A percentile compares a stretch with the other conserved stretches of the same genome.
phyloP scores from a whole-genome alignment of 2,797 vertebrate genomes.

The Anguilla anguilla region DNA sequence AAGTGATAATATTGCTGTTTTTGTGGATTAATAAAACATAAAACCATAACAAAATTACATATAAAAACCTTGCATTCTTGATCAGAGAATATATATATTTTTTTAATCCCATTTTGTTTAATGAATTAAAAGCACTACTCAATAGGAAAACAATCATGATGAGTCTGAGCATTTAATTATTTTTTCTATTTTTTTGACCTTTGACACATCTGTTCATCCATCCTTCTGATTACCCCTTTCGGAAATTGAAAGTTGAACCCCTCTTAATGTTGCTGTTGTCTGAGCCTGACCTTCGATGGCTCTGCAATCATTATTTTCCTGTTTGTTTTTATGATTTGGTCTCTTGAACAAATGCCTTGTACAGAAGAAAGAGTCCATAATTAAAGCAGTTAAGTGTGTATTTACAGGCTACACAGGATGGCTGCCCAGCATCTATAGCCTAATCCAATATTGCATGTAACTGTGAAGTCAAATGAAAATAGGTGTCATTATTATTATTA shows the following conservation, averaged over 20 bases:
- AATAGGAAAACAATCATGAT: not conserved
- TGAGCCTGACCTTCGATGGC: not conserved
- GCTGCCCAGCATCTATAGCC: not conserved
- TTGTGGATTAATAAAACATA: not conserved
- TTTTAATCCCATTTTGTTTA: too few relatives aligned
- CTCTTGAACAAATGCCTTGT: not conserved
- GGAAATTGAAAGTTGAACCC: not conserved
- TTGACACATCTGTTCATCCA: conserved; percentile 14
- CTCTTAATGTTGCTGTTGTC: not conserved
- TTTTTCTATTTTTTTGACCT: not conserved
- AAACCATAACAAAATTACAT: not conserved
- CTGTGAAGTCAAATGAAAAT: not conserved
- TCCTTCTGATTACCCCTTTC: not conserved
- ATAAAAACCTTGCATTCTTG: not conserved
- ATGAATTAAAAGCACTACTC: not conserved
- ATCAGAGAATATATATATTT: not conserved
- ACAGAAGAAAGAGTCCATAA: not conserved
- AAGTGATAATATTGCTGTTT: not conserved
- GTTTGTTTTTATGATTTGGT: not conserved
- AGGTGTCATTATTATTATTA: not conserved
- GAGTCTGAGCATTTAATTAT: not conserved
- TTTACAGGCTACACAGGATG: not conserved
- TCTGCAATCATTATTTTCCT: not conserved
- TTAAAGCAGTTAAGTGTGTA: not conserved
- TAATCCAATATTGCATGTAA: not conserved